These are phyloP conservation scores for Rotaria magnacalcarata DNA, from an alignment of 2,888 invertebrate species.

Conservation along the genomic window DNA sequence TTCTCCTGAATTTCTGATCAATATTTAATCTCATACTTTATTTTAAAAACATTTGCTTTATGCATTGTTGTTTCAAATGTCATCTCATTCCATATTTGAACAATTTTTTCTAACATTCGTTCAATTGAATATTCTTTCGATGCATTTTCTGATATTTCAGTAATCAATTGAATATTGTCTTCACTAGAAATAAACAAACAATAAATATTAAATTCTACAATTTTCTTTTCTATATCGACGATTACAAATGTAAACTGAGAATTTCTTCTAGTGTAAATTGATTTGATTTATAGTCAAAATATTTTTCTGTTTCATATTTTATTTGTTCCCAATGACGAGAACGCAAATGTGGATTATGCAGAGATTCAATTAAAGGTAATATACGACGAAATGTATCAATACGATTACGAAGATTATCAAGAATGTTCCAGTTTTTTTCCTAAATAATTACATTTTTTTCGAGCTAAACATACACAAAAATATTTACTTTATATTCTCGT, in stretches of 20 bases:
- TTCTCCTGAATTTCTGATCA: no score
- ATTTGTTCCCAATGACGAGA: conserved; percentile 21
- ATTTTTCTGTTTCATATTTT: conserved; percentile 19
- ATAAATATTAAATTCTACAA: no score
- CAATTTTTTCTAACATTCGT: not conserved
- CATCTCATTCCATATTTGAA: not conserved
- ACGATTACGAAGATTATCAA: not conserved
- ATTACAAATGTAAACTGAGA: conserved; percentile 8
- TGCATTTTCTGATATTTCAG: conserved; percentile 32
- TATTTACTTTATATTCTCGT: conserved; percentile 26
- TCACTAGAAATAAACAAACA: not conserved
- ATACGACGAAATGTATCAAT: conserved; percentile 33
- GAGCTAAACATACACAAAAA: no score
- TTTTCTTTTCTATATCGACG: no score
- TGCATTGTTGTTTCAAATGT: not conserved
- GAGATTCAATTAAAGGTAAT: conserved; percentile 7
- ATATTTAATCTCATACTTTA: conserved; percentile 3
- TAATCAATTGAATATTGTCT: conserved; percentile 17
- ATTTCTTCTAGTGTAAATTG: conserved; percentile 13
- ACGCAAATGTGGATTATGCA: conserved; percentile 27
- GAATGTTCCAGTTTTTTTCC: not conserved
- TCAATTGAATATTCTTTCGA: conserved; percentile 10
- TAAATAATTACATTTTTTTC: not conserved
- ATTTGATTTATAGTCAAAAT: not conserved
- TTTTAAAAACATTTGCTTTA: not conserved